Evolutionary conservation across 2,113 vertebrate species (phyloP).

Genomic region (Turnix velox): DNA sequence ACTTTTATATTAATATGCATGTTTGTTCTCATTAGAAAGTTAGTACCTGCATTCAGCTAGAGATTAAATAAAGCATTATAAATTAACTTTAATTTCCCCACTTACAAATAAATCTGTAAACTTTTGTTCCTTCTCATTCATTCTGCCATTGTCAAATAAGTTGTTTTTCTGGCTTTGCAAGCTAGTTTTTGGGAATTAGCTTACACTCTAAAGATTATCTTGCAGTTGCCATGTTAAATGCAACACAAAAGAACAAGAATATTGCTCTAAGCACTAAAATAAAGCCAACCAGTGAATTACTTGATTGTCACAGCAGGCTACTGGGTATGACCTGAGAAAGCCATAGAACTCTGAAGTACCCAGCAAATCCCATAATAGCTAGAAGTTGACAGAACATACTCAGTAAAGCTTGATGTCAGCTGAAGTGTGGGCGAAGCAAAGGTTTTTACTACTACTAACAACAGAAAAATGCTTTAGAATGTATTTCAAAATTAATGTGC

Average conservation of each 20-base stretch:
- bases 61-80: not conserved
- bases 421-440: not conserved
- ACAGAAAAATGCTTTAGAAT: not conserved
- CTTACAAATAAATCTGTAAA: not conserved
- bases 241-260: not conserved
- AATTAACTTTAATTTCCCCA: not conserved
- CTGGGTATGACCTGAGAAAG: not conserved
- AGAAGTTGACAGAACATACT: not conserved
- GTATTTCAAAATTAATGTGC: not conserved
- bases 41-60: not conserved
- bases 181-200: not conserved
- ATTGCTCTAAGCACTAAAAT: not conserved
- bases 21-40: not conserved
- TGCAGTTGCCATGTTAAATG: not conserved
- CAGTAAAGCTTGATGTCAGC: not conserved
- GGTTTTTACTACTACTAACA: not conserved
- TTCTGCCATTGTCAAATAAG: not conserved
- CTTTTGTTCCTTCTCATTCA: not conserved
- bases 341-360: not conserved
- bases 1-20: not conserved
- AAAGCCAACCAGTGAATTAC: not conserved
- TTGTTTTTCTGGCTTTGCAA: not conserved
- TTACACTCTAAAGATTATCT: not conserved
- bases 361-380: not conserved
- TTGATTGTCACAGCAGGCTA: not conserved